Base-by-base conservation (phyloP, 1,140 invertebrate genomes). In the Prorops nasuta region DNA sequence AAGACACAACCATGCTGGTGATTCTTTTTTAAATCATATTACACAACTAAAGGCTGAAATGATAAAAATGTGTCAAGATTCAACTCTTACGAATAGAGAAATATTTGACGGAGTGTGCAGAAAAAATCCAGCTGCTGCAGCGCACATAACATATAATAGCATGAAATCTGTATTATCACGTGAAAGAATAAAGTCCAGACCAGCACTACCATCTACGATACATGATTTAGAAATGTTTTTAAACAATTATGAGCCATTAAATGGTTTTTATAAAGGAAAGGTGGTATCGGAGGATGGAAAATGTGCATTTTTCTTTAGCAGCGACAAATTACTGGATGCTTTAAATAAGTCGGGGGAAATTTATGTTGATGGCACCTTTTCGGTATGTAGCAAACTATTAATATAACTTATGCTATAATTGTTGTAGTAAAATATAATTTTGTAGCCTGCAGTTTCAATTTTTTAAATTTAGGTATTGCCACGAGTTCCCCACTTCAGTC, bases 101-200 rank as follows among this genome's bases (percentile, higher is more conserved):
- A 50, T 50, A 44, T 50, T 44, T 8, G 40, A 50, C 43, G 37
- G 0, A 28, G 28, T 49, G 2, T 49, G 47, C 20, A 50, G 48
- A 31, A 50, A 38, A 34, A 43, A 38, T 24, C n/a, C 43, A 28
- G 4, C 4, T 28, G 10, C 24, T 28, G 4, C 10, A 28, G 4
- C 4, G 10, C 10, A 6, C 24, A 6, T 28, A 10, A 28, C 24
- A 28, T 28, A 6, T 28, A 28, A 10, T 6, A 28, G 4, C 10
- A 6, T 28, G 24, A 28, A 28, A 28, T 28, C 10, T 10, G 24
- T 28, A 28, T 28, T 28, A 10, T 28, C 10, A 28, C 24, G 24
- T 28, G 24, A 28, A 28, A 4, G 24, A 28, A 10, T 4, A 28
- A 28, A 28, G 10, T 28, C 4, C 10, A 4, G 24, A 4, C 24